A percentile compares a stretch with the other conserved stretches of the same genome.
Evolutionary conservation across 1,140 invertebrate genomes (phyloP).

Genomic region (Araneus ventricosus): DNA sequence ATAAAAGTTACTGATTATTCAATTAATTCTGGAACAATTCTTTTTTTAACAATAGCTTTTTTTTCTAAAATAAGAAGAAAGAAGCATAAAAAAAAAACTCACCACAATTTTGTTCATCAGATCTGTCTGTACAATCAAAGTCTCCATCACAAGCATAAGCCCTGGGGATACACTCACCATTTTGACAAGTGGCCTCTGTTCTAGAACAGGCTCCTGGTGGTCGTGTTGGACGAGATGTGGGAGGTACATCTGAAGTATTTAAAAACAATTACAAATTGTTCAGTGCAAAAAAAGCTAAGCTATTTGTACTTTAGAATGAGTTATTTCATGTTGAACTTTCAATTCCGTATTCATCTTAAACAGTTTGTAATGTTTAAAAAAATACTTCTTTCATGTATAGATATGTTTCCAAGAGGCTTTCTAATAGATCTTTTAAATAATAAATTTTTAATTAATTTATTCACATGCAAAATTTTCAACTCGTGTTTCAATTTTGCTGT

Average conservation of each 20-base stretch:
- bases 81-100: slow-evolving; percentile 36
- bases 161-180: slow-evolving; percentile 93
- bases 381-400: too few species aligned
- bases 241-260: slow-evolving; percentile 77
- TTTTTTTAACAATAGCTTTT: neutral
- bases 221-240: slow-evolving; percentile 80
- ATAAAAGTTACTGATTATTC: neutral
- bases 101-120: slow-evolving; percentile 82
- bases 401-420: too few species aligned
- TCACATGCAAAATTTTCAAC: too few species aligned
- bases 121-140: slow-evolving; percentile 89
- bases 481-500: too few species aligned
- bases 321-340: too few species aligned
- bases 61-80: neutral
- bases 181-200: slow-evolving; percentile 93
- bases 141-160: slow-evolving; percentile 89
- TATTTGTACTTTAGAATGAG: too few species aligned
- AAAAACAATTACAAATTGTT: neutral
- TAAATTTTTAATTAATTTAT: too few species aligned
- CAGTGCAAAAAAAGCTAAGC: too few species aligned
- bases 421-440: too few species aligned
- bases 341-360: too few species aligned
- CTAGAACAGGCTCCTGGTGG: slow-evolving; percentile 84
- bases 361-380: too few species aligned
- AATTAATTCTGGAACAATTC: neutral